Conservation (phyloP, 2,113 vertebrate genomes). For the Tretioscincus oriximinensis region DNA sequence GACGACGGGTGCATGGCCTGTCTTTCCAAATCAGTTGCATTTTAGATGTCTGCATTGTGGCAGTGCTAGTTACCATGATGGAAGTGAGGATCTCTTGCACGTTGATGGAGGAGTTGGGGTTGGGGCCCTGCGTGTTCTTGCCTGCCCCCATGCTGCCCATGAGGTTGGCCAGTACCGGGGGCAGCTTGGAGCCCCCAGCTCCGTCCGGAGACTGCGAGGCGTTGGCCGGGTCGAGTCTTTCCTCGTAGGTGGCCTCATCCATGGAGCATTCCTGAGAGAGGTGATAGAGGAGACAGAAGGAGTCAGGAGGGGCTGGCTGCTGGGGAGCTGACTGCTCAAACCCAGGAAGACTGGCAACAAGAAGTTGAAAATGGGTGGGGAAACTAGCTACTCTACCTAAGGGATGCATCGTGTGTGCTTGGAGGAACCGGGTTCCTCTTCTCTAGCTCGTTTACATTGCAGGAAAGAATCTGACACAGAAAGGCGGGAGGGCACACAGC, state of each 20-base stretch:
- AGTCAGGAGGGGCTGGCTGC: slow-evolving; percentile 2
- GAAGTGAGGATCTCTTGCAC: slow-evolving; percentile 92
- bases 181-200: slow-evolving; percentile 80
- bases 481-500: not conserved
- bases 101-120: slow-evolving; percentile 77
- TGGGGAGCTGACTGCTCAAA: slow-evolving; percentile 9
- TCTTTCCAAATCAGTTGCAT: not conserved
- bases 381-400: not conserved
- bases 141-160: slow-evolving; percentile 79
- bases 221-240: slow-evolving; percentile 73
- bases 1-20: not conserved
- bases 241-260: slow-evolving; percentile 78
- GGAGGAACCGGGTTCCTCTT: not conserved
- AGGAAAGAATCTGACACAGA: not conserved
- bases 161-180: slow-evolving; percentile 90
- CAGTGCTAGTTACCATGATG: slow-evolving; percentile 81
- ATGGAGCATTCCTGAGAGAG: slow-evolving; percentile 78
- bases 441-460: slow-evolving; percentile 1
- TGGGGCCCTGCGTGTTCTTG: slow-evolving; percentile 78
- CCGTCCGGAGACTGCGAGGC: slow-evolving; percentile 64
- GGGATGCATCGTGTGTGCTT: not conserved
- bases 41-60: not conserved
- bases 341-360: not conserved
- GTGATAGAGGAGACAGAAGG: slow-evolving; percentile 16
- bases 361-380: not conserved